Base-by-base conservation (phyloP, 2,797 vertebrate species). In the Columba guinea region DNA sequence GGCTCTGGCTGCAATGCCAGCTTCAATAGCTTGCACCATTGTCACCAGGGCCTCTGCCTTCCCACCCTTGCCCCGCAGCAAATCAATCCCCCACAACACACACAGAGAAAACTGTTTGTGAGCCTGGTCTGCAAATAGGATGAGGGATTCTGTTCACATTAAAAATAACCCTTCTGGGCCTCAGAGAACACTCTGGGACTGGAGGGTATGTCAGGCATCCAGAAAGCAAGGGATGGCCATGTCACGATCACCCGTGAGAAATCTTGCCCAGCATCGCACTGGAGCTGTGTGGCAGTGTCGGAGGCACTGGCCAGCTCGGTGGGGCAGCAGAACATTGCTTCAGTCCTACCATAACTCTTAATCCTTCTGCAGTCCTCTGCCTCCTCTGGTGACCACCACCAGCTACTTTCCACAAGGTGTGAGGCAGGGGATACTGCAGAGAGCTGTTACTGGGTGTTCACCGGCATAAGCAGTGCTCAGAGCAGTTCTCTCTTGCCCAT, bases 331-430 rank as follows among this genome's bases (percentile, higher is more conserved):
- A 30, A 39, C 32, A 3, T 19, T 49, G 51, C 51, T 65, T 55
- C 48, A 58, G 48, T 24, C 37, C 37, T 4, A 1, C 10, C 32
- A 41, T 30, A 51, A 18, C 37, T n/a, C 49, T 34, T 68, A 30
- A 58, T 73, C 17, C 14, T 89, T 69, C 68, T 90, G 55, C 48
- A 65, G 48, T 56, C 14, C n/a, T 24, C 16, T 52, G 37, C 85
- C 41, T 73, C 41, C 37, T 60, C 32, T 22, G 1, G 34, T 82
- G 55, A 32, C 62, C 51, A 37, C 60, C 7, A 0, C 59, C 39
- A 32, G 30, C 39, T 59, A 4, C 37, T 23, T 88, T 46, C n/a
- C 46, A n/a, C 2, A 9, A 20, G 0, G 1, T 32, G 6, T 3
- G n/a, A 89, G 60, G 39, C 30, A 35, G 24, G 35, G 14, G 14